These are phyloP conservation scores for Andrena haemorrhoa DNA, from an alignment of 2,888 invertebrate species.

Conservation along the genomic window DNA sequence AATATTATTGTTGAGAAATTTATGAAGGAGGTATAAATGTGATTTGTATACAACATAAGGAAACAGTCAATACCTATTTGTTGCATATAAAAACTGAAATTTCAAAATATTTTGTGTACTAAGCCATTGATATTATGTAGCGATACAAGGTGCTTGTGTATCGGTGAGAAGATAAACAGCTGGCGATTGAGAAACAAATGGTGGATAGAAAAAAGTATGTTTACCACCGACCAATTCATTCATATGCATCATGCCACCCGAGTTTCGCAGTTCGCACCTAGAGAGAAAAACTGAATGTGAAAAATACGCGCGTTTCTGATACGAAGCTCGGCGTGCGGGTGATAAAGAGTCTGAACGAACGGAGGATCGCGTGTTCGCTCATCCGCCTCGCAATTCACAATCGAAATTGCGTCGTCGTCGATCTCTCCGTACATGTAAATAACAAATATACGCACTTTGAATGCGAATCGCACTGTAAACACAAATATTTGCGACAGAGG, in stretches of 20 bases:
- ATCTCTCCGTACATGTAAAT: constrained; percentile 9
- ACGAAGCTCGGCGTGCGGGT: background rate
- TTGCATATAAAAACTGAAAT: too few relatives aligned
- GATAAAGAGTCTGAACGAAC: background rate
- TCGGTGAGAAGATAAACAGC: too few relatives aligned
- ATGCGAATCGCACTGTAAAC: constrained; percentile 33
- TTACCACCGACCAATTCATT: constrained; percentile 2
- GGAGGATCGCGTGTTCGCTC: background rate
- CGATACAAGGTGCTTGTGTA: too few relatives aligned
- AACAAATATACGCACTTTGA: constrained; percentile 25
- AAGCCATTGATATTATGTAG: too few relatives aligned
- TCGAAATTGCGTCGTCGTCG: constrained; percentile 12
- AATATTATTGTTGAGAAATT: too few relatives aligned
- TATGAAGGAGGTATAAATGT: too few relatives aligned
- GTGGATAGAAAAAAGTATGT: background rate
- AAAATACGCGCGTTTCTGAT: background rate
- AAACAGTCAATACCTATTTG: too few relatives aligned
- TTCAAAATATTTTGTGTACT: too few relatives aligned
- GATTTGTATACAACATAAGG: too few relatives aligned
- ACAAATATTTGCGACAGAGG: constrained; percentile 43
- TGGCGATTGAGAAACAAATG: too few relatives aligned
- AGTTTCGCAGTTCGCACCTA: background rate
- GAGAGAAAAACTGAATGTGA: constrained; percentile 3
- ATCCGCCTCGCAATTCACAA: background rate
- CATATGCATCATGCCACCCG: background rate